phyloP scores from a whole-genome alignment of 1,140 invertebrate genomes.

The Saccostrea echinata region DNA sequence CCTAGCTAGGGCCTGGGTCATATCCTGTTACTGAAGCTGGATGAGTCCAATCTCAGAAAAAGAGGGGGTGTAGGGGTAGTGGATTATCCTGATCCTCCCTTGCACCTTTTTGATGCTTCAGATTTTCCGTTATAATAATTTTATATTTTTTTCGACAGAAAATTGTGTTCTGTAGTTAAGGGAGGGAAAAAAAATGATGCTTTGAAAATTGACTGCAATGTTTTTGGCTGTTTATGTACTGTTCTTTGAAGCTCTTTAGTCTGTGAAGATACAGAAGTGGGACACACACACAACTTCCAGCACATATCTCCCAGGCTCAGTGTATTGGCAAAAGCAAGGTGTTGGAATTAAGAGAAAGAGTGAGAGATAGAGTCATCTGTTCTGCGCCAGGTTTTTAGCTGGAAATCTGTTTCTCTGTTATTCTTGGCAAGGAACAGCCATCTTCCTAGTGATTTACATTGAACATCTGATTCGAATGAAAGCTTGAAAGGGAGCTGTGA shows the following conservation, averaged over 20 bases:
- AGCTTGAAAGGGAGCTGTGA: constrained; percentile 25
- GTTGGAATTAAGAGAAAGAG: background rate
- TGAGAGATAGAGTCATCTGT: background rate
- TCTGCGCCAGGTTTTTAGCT: background rate
- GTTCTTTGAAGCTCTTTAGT: background rate
- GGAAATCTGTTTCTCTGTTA: constrained; percentile 27
- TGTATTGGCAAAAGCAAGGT: background rate
- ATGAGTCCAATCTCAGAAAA: background rate
- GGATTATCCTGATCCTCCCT: no score
- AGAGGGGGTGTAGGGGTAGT: background rate
- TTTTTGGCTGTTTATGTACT: background rate
- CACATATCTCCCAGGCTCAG: background rate
- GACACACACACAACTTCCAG: background rate
- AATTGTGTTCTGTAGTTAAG: background rate
- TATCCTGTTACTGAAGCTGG: background rate
- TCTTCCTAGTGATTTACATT: constrained; percentile 15
- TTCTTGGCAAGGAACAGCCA: background rate
- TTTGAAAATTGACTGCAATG: background rate
- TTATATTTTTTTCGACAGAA: background rate
- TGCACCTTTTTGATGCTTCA: background rate
- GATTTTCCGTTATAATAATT: background rate
- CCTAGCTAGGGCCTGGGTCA: background rate
- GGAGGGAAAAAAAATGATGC: background rate
- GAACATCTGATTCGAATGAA: constrained; percentile 25
- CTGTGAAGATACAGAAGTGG: background rate